Evolutionary conservation across 2,888 invertebrate species (phyloP).

Genomic region (Iselma pallidipennis): DNA sequence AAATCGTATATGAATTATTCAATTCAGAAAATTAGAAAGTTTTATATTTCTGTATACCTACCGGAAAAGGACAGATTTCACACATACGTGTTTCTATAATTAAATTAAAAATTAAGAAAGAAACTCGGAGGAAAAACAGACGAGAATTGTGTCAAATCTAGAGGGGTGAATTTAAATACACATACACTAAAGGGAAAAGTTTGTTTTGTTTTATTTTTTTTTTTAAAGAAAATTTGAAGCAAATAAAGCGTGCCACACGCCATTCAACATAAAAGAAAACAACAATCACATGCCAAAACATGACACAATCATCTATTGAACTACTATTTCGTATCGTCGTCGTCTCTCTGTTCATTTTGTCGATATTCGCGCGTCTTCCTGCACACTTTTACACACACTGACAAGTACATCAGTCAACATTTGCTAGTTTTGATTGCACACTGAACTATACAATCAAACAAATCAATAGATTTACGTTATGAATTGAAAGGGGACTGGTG

Average conservation of each 20-base stretch:
- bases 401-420: conserved; percentile 57
- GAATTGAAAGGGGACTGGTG: background rate
- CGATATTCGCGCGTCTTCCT: too few species aligned
- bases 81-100: background rate
- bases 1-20: conserved; percentile 18
- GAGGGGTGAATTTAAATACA: background rate
- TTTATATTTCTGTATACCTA: too few species aligned
- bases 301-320: conserved; percentile 39
- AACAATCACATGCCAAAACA: conserved; percentile 48
- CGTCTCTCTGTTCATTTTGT: too few species aligned
- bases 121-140: conserved; percentile 9
- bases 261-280: conserved; percentile 43
- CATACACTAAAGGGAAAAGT: too few species aligned
- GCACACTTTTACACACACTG: conserved; percentile 48
- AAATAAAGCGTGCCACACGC: conserved; percentile 45
- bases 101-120: background rate
- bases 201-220: background rate
- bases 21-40: conserved; percentile 20
- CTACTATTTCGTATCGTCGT: background rate
- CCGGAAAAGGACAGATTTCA: background rate
- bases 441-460: conserved; percentile 18
- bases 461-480: background rate
- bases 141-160: background rate
- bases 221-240: conserved; percentile 7
- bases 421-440: conserved; percentile 52